Conservation (phyloP, 2,113 vertebrate species). For the Laticauda colubrina region DNA sequence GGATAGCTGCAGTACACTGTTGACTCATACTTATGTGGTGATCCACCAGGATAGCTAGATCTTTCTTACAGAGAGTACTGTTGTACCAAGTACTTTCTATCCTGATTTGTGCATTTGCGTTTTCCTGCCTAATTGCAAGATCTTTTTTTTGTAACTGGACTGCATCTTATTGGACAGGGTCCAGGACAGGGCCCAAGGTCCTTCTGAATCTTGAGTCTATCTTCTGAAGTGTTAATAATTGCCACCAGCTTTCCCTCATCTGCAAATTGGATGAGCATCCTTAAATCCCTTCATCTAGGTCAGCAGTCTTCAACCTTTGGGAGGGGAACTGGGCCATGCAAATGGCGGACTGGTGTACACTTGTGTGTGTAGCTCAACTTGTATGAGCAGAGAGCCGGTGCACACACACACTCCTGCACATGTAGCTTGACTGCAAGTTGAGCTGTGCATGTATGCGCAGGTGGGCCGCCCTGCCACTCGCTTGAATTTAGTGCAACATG, state of each 20-base stretch:
- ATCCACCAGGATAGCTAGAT: not conserved
- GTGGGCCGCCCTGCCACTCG: fast-evolving
- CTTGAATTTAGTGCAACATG: not conserved
- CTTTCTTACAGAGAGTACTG: not conserved
- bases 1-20: not conserved
- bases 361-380: not conserved
- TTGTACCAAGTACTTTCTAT: not conserved
- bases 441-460: not conserved
- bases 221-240: not conserved
- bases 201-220: not conserved
- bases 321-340: not conserved
- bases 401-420: too few species aligned
- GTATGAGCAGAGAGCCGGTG: too few species aligned
- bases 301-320: too few species aligned
- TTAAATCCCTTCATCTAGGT: too few species aligned
- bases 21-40: not conserved
- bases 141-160: not conserved
- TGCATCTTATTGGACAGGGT: not conserved
- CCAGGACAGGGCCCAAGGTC: too few species aligned
- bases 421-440: not conserved
- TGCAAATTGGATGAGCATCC: not conserved
- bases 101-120: not conserved
- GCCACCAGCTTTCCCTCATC: not conserved
- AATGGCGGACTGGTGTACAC: not conserved
- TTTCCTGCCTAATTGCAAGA: not conserved